Conservation (phyloP, 2,797 vertebrate species). For the Percopsis omiscomaycus region DNA sequence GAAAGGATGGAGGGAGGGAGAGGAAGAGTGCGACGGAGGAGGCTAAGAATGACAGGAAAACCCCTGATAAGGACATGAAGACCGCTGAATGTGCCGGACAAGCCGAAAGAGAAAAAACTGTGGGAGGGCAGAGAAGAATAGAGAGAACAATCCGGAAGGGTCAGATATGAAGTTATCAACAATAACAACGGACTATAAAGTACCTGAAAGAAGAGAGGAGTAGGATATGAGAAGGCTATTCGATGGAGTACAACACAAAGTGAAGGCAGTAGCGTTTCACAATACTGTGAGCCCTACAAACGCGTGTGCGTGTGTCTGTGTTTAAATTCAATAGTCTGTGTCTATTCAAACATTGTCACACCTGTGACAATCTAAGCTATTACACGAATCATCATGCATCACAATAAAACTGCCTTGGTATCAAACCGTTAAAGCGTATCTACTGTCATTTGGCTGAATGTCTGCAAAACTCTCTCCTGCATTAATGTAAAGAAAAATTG, state of each 20-base stretch:
- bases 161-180: no score
- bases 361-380: no score
- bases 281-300: not conserved
- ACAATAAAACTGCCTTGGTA: not conserved
- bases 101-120: conserved; percentile 31
- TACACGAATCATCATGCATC: no score
- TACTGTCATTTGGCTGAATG: no score
- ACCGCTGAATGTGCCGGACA: conserved; percentile 15
- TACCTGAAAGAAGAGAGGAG: no score
- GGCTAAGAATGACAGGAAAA: conserved; percentile 19
- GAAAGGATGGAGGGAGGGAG: conserved; percentile 5
- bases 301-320: conserved; percentile 4
- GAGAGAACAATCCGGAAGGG: no score
- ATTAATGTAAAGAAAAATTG: not conserved
- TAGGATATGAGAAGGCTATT: no score
- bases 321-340: not conserved
- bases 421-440: no score
- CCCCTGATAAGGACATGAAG: no score
- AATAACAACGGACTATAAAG: no score
- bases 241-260: no score
- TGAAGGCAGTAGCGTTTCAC: no score
- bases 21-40: conserved; percentile 5
- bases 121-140: not conserved
- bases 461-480: not conserved
- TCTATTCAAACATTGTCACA: not conserved